phyloP scores from a whole-genome alignment of 2,113 vertebrate species.

The Coryphaenoides rupestris region DNA sequence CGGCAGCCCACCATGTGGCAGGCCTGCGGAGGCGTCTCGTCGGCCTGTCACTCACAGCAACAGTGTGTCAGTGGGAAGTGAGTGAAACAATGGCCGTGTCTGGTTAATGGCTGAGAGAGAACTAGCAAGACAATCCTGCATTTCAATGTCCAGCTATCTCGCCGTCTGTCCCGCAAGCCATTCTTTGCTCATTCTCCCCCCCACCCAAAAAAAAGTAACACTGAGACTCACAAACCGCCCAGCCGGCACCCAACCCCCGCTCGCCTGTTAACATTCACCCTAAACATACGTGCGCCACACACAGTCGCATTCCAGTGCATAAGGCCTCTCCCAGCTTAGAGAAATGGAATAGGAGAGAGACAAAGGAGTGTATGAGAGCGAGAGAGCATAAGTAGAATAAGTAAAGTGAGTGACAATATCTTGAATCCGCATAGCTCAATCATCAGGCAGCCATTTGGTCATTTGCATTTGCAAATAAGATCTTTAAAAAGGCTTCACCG shows the following conservation, averaged over 20 bases:
- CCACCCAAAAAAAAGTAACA: constrained; percentile 16
- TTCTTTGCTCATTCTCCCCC: constrained; percentile 46
- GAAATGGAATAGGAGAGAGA: constrained; percentile 4
- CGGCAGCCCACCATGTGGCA: constrained; percentile 65
- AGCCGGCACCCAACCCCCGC: constrained; percentile 58
- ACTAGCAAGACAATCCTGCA: constrained; percentile 53
- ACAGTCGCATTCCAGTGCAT: constrained; percentile 54
- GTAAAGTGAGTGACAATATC: constrained; percentile 42
- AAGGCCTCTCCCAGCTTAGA: constrained; percentile 5
- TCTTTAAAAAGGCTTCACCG: not conserved
- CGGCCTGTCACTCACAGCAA: constrained; percentile 68
- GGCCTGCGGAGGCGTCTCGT: constrained; percentile 58
- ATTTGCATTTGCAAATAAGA: not conserved
- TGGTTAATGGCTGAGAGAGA: constrained; percentile 72
- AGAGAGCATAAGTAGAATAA: constrained; percentile 21
- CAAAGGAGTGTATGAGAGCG: constrained; percentile 23
- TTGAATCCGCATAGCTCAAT: constrained; percentile 59
- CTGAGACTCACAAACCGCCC: constrained; percentile 45
- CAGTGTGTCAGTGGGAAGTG: constrained; percentile 64
- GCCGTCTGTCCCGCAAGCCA: constrained; percentile 48
- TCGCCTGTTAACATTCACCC: constrained; percentile 58
- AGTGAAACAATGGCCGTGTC: constrained; percentile 60
- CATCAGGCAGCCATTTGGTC: constrained; percentile 25
- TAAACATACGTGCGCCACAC: constrained; percentile 28
- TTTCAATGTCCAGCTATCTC: constrained; percentile 51